phyloP scores from a whole-genome alignment of 2,888 invertebrate genomes.

The Xanthorhoe designata region DNA sequence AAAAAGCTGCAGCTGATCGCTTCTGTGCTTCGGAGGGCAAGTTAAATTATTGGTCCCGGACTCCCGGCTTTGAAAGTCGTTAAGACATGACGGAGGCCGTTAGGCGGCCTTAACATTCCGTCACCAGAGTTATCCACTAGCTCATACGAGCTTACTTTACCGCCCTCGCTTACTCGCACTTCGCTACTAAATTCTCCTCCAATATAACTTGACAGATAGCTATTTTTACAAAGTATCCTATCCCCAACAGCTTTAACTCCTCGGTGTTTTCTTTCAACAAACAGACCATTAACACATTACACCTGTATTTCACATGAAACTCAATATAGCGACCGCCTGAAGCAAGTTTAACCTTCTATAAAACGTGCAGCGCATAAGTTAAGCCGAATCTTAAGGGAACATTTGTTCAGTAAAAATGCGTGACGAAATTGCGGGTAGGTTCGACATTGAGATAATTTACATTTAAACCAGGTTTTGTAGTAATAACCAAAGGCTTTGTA shows the following conservation, averaged over 20 bases:
- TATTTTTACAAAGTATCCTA: constrained; percentile 20
- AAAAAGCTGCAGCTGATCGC: too few relatives aligned
- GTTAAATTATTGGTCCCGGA: too few relatives aligned
- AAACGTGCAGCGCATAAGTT: constrained; percentile 81
- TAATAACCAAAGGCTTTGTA: too few relatives aligned
- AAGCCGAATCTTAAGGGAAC: constrained; percentile 77
- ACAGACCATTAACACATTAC: constrained; percentile 55
- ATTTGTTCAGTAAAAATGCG: constrained; percentile 82
- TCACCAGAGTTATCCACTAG: not conserved
- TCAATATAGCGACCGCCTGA: constrained; percentile 58
- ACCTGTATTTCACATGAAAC: constrained; percentile 66
- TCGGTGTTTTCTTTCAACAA: constrained; percentile 30
- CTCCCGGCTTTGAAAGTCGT: too few relatives aligned
- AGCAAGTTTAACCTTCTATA: constrained; percentile 75
- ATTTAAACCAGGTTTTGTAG: constrained; percentile 4
- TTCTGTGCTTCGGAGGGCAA: too few relatives aligned
- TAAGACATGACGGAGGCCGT: too few relatives aligned
- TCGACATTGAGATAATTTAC: constrained; percentile 33
- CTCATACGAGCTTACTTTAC: not conserved
- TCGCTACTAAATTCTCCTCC: not conserved
- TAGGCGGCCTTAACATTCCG: not conserved
- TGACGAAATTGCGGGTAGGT: constrained; percentile 80
- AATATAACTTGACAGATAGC: constrained; percentile 7
- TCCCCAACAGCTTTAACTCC: constrained; percentile 27
- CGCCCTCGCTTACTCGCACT: not conserved